A percentile compares a stretch with the other conserved stretches of the same genome.
phyloP scores from a whole-genome alignment of 2,113 vertebrate genomes.

The Polypterus senegalus region DNA sequence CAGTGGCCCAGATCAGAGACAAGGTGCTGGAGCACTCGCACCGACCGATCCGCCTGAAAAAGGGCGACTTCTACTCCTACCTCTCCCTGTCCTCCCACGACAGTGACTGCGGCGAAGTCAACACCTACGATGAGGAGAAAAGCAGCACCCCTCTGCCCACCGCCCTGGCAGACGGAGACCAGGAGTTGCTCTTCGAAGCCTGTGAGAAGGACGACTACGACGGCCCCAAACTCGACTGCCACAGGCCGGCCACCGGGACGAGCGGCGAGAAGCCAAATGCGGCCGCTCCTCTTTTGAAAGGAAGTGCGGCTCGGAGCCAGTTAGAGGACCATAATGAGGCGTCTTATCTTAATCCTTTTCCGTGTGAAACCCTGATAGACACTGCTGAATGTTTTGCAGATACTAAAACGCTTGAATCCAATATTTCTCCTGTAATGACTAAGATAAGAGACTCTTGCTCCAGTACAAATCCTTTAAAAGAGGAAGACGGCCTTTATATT shows the following conservation, averaged over 20 bases:
- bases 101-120: conserved; percentile 95
- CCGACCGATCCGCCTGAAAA: conserved; percentile 71
- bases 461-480: conserved; percentile 64
- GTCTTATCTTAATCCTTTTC: conserved; percentile 63
- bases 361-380: conserved; percentile 52
- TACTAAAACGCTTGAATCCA: conserved; percentile 56
- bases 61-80: conserved; percentile 95
- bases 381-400: conserved; percentile 48
- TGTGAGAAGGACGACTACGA: conserved; percentile 69
- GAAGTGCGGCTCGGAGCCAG: conserved; percentile 34
- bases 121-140: conserved; percentile 65
- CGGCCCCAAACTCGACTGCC: conserved; percentile 51
- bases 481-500: conserved; percentile 44
- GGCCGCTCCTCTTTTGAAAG: conserved; percentile 22
- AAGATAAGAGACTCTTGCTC: conserved; percentile 60
- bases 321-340: conserved; percentile 47
- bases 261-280: no score
- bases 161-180: conserved; percentile 56
- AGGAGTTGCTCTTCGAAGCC: conserved; percentile 74
- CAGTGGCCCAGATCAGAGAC: conserved; percentile 75
- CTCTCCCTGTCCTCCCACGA: conserved; percentile 95
- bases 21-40: conserved; percentile 91
- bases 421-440: conserved; percentile 61
- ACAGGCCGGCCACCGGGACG: conserved; percentile 29
- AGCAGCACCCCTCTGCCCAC: conserved; percentile 55